A percentile compares a stretch with the other conserved stretches of the same genome.
These are phyloP conservation scores for Synodontis membranacea DNA, from an alignment of 2,113 vertebrate species.

Conservation along the genomic window DNA sequence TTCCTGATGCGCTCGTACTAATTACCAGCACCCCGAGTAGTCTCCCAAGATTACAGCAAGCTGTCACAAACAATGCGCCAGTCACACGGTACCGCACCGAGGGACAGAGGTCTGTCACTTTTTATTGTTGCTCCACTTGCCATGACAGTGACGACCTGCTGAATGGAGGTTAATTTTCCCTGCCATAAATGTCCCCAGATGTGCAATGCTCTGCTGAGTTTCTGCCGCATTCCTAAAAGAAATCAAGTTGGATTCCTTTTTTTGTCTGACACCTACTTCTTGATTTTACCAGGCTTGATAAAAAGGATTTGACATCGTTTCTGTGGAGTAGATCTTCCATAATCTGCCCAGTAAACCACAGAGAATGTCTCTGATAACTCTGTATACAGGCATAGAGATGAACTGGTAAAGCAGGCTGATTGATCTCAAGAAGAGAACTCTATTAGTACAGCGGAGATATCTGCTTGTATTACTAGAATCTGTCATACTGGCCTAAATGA, in stretches of 20 bases:
- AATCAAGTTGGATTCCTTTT: not conserved
- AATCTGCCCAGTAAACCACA: not conserved
- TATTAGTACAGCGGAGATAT: not conserved
- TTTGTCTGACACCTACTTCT: not conserved
- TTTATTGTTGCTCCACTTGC: constrained; percentile 38
- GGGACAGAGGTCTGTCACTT: constrained; percentile 46
- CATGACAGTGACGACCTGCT: constrained; percentile 42
- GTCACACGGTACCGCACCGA: constrained; percentile 9
- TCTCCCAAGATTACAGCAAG: constrained; percentile 80
- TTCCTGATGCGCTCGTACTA: constrained; percentile 50
- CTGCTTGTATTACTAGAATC: not conserved
- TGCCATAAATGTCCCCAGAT: not conserved
- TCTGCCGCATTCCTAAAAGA: not conserved
- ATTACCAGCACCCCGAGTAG: constrained; percentile 68
- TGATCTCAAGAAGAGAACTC: not conserved
- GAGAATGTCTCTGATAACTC: not conserved
- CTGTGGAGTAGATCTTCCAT: not conserved
- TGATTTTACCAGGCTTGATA: not conserved
- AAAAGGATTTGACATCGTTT: constrained; percentile 2
- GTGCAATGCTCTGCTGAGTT: not conserved
- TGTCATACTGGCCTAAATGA: not conserved
- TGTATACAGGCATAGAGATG: not conserved
- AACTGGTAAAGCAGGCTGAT: constrained; percentile 1
- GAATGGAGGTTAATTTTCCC: constrained; percentile 38
- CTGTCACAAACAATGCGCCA: constrained; percentile 72